Conservation (phyloP, 2,113 vertebrate species). For the Ascaphus truei region DNA sequence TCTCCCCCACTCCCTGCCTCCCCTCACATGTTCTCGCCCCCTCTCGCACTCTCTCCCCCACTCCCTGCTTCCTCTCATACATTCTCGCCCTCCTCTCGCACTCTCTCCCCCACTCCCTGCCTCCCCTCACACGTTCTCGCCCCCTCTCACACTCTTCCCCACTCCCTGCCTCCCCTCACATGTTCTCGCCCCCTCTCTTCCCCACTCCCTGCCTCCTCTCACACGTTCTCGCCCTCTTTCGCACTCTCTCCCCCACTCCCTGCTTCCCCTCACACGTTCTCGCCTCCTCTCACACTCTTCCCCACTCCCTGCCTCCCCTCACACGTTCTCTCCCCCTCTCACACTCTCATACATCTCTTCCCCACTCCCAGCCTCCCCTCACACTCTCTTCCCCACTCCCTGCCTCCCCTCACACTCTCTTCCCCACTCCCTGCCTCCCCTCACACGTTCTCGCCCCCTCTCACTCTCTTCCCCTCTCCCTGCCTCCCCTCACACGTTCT, state of each 20-base stretch:
- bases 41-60: neutral
- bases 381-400: neutral
- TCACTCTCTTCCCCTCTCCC: neutral
- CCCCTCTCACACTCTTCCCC: neutral
- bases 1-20: neutral
- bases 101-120: neutral
- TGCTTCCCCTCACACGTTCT: neutral
- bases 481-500: neutral
- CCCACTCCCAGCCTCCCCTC: neutral
- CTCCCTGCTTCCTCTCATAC: neutral
- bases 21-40: neutral
- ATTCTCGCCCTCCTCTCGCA: too few relatives aligned
- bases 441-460: neutral
- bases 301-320: neutral
- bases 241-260: neutral
- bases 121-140: neutral
- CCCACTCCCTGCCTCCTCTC: neutral
- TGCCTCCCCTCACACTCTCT: neutral
- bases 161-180: too few relatives aligned
- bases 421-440: neutral
- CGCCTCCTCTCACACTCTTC: too few relatives aligned
- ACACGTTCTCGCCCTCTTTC: neutral
- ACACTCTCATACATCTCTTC: neutral
- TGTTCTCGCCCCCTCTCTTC: too few relatives aligned
- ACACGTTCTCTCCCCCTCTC: neutral